Evolutionary conservation across 2,888 invertebrate species (phyloP).

Genomic region (Mactromeris polynyma): DNA sequence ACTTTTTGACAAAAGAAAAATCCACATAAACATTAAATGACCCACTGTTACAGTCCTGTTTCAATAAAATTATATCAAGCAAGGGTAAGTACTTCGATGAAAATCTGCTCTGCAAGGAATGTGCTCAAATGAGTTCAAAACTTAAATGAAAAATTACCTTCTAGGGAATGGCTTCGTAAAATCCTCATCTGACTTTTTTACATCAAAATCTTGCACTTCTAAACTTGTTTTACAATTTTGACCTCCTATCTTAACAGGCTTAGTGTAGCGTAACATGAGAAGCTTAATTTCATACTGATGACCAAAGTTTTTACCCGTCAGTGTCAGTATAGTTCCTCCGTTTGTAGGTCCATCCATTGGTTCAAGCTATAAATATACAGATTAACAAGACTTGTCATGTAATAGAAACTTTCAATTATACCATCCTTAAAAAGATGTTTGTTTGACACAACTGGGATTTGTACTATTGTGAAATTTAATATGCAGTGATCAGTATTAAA

Average conservation of each 20-base stretch:
- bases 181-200: not conserved
- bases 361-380: not conserved
- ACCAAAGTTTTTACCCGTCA: conserved; percentile 16
- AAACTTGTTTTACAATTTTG: not conserved
- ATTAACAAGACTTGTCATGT: no score
- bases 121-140: not conserved
- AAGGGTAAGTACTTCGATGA: no score
- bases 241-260: not conserved
- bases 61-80: no score
- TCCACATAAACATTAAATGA: no score
- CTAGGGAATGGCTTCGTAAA: not conserved
- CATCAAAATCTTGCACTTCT: not conserved
- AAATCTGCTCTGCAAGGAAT: no score
- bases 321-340: conserved; percentile 15
- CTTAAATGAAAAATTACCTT: not conserved
- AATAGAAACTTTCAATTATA: no score
- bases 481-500: no score
- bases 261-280: not conserved
- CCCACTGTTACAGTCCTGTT: no score
- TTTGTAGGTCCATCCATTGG: not conserved
- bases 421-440: no score
- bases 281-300: not conserved
- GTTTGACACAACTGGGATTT: no score
- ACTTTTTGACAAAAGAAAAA: no score
- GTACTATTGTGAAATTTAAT: no score